Evolutionary conservation across 1,140 invertebrate genomes (phyloP).

Genomic region (Macrobrachium rosenbergii): DNA sequence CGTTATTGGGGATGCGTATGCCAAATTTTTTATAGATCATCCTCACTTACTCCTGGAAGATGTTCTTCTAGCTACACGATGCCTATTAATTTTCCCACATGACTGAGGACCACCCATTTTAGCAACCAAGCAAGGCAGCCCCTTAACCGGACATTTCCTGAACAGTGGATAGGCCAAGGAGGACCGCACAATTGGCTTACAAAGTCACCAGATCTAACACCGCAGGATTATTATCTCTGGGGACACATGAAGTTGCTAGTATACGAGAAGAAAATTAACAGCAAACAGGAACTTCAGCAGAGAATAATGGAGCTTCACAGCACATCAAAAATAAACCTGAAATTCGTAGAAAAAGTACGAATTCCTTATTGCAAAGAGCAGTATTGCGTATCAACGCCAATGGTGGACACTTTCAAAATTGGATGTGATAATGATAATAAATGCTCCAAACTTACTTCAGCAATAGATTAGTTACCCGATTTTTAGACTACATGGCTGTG

Average conservation of each 20-base stretch:
- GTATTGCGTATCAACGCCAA: not conserved
- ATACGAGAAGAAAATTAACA: slow-evolving; percentile 1
- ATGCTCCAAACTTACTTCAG: too few species aligned
- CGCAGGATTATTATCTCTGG: slow-evolving; percentile 9
- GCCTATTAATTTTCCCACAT: not conserved
- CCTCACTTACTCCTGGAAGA: not conserved
- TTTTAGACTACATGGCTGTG: too few species aligned
- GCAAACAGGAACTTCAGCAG: not conserved
- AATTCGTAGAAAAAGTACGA: not conserved
- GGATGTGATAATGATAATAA: not conserved
- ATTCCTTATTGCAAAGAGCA: slow-evolving; percentile 5
- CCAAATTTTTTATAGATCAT: not conserved
- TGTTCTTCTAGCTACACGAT: not conserved
- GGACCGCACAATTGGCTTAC: not conserved
- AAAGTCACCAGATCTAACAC: slow-evolving; percentile 19
- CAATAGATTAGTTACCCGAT: too few species aligned
- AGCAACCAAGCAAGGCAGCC: not conserved
- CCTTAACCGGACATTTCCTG: not conserved
- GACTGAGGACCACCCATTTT: not conserved
- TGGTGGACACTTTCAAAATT: not conserved
- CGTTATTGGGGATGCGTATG: not conserved
- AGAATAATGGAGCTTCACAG: slow-evolving; percentile 9
- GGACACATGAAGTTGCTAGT: slow-evolving; percentile 4
- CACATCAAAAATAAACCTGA: not conserved
- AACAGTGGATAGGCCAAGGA: not conserved